Percentiles rank a stretch among this genome's conserved stretches.
Evolutionary conservation across 2,888 invertebrate genomes (phyloP).

Genomic region (Digitonthophagus gazella): DNA sequence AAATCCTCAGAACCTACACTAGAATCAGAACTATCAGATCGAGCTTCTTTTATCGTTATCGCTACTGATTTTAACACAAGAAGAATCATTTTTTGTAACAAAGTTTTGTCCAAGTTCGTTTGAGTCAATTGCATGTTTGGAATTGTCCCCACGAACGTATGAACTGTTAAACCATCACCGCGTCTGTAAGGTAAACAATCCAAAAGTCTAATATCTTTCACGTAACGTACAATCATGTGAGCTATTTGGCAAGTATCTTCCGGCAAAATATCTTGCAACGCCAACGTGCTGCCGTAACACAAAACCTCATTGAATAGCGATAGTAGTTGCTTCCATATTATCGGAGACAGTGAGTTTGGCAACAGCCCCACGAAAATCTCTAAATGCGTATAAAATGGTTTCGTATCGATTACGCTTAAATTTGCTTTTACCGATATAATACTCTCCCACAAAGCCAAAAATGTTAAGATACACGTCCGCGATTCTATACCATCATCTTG

Average conservation of each 20-base stretch:
- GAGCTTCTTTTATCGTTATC: constrained; percentile 85
- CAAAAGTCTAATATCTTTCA: constrained; percentile 78
- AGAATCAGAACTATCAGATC: constrained; percentile 79
- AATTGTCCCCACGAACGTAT: constrained; percentile 50
- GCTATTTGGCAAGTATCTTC: constrained; percentile 87
- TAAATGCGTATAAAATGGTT: constrained; percentile 82
- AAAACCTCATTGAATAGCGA: constrained; percentile 86
- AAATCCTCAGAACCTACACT: constrained; percentile 82
- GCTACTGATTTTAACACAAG: constrained; percentile 85
- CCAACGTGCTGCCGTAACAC: constrained; percentile 88
- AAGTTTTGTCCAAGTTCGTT: constrained; percentile 65
- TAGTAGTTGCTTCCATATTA: constrained; percentile 81
- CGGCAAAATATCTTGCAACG: constrained; percentile 81
- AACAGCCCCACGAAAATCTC: constrained; percentile 74
- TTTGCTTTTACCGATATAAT: constrained; percentile 89
- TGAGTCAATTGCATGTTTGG: constrained; percentile 42
- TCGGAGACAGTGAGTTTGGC: constrained; percentile 68
- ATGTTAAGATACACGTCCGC: constrained; percentile 75
- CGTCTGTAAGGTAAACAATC: constrained; percentile 53
- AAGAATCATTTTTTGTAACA: constrained; percentile 83
- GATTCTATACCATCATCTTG: constrained; percentile 61
- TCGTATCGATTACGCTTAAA: constrained; percentile 83
- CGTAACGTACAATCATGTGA: constrained; percentile 80
- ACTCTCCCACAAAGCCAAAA: constrained; percentile 84
- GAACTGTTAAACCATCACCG: constrained; percentile 48